Conservation (phyloP, 2,113 vertebrate genomes). For the Hippocampus abdominalis region DNA sequence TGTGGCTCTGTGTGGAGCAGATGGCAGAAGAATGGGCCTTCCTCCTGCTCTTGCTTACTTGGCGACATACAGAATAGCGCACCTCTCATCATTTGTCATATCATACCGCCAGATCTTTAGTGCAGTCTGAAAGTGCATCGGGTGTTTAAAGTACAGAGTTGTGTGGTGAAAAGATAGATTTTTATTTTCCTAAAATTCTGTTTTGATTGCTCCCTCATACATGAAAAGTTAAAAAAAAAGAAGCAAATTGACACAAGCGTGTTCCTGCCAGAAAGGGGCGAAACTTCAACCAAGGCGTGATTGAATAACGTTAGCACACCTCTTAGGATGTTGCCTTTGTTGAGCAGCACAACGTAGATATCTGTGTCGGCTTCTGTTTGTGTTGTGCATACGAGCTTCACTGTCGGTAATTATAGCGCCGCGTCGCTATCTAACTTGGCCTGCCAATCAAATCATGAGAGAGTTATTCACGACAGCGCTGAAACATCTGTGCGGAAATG, state of each 20-base stretch:
- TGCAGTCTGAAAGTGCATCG: neutral
- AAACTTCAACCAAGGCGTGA: conserved; percentile 60
- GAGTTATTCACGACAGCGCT: conserved; percentile 26
- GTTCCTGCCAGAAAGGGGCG: conserved; percentile 32
- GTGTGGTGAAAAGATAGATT: no score
- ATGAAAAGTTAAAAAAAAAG: neutral
- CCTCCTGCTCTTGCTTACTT: conserved; percentile 42
- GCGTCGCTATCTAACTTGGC: conserved; percentile 37
- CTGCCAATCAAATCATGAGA: conserved; percentile 61
- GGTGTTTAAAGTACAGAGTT: neutral
- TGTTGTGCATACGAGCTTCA: conserved; percentile 28
- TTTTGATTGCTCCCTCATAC: neutral
- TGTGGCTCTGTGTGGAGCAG: conserved; percentile 64
- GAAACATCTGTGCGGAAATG: conserved; percentile 38
- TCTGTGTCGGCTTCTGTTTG: conserved; percentile 44
- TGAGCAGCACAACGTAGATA: conserved; percentile 33
- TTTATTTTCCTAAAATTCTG: neutral
- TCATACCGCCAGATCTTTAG: conserved; percentile 14
- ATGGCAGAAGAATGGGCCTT: conserved; percentile 71
- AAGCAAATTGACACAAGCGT: conserved; percentile 38
- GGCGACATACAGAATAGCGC: conserved; percentile 63
- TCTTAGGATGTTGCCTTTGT: conserved; percentile 47
- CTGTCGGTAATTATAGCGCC: conserved; percentile 56
- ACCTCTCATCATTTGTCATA: conserved; percentile 22
- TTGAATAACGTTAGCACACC: conserved; percentile 62